Evolutionary conservation across 2,113 vertebrate genomes (phyloP), one percentile per base, ranked within the genome.

Genomic region (Tapirus terrestris): DNA sequence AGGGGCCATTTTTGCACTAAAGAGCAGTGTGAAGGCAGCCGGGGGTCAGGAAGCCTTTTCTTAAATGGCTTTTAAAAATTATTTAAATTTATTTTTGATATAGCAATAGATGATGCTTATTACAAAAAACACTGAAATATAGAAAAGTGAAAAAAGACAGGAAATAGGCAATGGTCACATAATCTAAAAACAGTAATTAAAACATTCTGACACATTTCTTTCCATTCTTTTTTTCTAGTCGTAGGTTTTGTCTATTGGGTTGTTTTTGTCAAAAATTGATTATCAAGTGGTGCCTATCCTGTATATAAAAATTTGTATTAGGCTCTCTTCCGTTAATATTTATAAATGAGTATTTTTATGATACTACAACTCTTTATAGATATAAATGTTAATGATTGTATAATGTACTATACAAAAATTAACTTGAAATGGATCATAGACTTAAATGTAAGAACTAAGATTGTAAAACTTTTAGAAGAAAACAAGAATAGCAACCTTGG

Each of bases 281-380:
- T 67, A 67, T 51, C 11, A 21, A 60, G 16, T 58, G 6, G 3
- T 67, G 16, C 18, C n/a, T 60, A 21, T 75, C 8, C 11, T 76
- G 7, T 67, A 39, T 75, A 68, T 68, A 70, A 90, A 73, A 77
- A 21, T 73, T 81, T 51, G 1, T 25, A 72, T 72, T 89, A 16
- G 5, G 4, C 4, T 36, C 1, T 96, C 39, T 86, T 81, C 20
- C 76, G 8, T 73, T 94, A 58, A 53, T 96, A 83, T 83, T 73
- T 96, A 88, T 83, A 75, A 75, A 61, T 83, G 8, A 68, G 2
- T 83, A 43, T 79, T 92, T 91, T 77, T 67, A 43, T 96, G 81
- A 68, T 93, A 82, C 16, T 81, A 6, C 0, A 61, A 53, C 18
- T 65, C 53, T 89, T 63, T 53, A 53, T n/a, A 29, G 43, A 39